Evolutionary conservation across 2,113 vertebrate genomes (phyloP).

Genomic region (Saguinus midas): DNA sequence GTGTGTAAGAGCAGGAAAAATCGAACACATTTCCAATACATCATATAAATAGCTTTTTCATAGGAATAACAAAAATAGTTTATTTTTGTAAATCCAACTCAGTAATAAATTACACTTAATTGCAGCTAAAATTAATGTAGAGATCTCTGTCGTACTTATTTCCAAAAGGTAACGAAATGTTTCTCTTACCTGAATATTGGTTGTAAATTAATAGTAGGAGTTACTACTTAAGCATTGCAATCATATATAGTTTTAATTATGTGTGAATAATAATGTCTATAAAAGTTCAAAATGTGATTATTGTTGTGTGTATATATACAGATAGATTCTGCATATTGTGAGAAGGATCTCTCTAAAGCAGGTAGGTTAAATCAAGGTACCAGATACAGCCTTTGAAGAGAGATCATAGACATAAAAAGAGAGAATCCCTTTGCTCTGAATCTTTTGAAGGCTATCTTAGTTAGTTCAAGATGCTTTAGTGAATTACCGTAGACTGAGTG

Average conservation of each 20-base stretch:
- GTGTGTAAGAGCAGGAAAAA: neutral
- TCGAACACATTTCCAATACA: neutral
- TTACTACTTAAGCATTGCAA: neutral
- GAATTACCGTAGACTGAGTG: neutral
- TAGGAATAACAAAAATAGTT: neutral
- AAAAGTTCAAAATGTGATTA: neutral
- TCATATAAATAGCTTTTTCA: neutral
- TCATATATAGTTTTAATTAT: neutral
- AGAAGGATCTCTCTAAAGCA: fast-evolving
- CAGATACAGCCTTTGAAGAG: neutral
- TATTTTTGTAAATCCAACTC: neutral
- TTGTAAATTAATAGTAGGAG: neutral
- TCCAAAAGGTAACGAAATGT: neutral
- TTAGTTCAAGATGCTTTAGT: neutral
- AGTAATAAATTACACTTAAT: neutral
- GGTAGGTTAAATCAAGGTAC: neutral
- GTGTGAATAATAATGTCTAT: neutral
- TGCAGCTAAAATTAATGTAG: neutral
- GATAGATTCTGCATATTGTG: neutral
- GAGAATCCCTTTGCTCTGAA: neutral
- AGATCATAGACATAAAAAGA: neutral
- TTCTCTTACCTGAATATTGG: neutral
- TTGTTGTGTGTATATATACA: neutral
- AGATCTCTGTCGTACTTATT: neutral
- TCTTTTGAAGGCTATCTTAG: neutral